Percentiles rank a stretch among this genome's conserved stretches.
Evolutionary conservation across 2,888 invertebrate species (phyloP).

Genomic region (Artemia sinica): DNA sequence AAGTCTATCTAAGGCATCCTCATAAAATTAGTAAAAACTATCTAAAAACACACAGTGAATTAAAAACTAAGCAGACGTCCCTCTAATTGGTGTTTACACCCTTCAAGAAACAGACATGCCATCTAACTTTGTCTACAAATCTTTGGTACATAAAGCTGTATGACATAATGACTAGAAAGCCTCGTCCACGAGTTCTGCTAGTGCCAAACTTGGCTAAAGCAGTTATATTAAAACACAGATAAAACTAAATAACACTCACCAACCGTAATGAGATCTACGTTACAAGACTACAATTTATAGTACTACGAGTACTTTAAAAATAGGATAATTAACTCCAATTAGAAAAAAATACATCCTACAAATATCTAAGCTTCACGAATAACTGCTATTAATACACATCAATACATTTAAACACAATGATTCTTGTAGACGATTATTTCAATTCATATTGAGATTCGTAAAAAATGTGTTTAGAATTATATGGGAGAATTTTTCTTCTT

Average conservation of each 20-base stretch:
- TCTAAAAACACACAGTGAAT: neutral
- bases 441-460: too few species aligned
- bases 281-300: neutral
- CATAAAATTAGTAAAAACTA: neutral
- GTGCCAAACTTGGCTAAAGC: neutral
- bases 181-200: conserved; percentile 8
- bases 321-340: too few species aligned
- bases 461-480: too few species aligned
- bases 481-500: too few species aligned
- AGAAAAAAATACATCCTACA: too few species aligned
- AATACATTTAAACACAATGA: too few species aligned
- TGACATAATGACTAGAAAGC: conserved; percentile 4
- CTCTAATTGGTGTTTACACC: neutral
- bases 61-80: neutral
- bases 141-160: conserved; percentile 1
- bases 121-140: conserved; percentile 1
- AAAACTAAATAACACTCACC: neutral
- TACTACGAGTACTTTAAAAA: too few species aligned
- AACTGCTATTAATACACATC: too few species aligned
- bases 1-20: neutral
- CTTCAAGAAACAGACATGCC: neutral
- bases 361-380: too few species aligned
- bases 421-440: too few species aligned
- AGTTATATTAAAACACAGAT: neutral
- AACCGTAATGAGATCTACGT: conserved; percentile 2